These are phyloP conservation scores for Hylaeus anthracinus DNA, from an alignment of 1,140 invertebrate species.

Conservation along the genomic window DNA sequence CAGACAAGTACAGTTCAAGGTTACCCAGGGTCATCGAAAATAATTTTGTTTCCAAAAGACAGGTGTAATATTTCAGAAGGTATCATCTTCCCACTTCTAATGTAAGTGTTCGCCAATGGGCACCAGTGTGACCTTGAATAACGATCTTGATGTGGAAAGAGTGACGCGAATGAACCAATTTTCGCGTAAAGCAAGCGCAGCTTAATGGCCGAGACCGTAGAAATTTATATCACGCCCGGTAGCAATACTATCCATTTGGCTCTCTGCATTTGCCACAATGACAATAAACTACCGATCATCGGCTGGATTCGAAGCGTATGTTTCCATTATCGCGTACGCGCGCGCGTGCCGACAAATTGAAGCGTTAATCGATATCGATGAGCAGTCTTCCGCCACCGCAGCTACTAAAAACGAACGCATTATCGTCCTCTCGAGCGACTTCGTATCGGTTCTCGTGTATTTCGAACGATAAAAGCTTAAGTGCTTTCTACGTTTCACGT, in stretches of 20 bases:
- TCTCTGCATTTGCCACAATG: constrained; percentile 3
- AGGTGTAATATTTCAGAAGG: too few relatives aligned
- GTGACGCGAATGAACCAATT: too few relatives aligned
- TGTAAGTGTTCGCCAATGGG: too few relatives aligned
- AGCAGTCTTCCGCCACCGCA: background rate
- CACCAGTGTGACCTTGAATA: too few relatives aligned
- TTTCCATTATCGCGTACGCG: constrained; percentile 21
- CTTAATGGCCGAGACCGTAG: too few relatives aligned
- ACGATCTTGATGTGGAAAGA: too few relatives aligned
- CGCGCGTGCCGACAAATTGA: constrained; percentile 11
- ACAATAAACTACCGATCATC: constrained; percentile 35
- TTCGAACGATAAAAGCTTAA: background rate
- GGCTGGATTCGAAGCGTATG: constrained; percentile 4
- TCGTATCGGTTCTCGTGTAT: background rate
- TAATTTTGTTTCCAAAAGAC: too few relatives aligned
- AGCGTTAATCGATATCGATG: constrained; percentile 41
- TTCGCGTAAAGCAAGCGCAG: too few relatives aligned
- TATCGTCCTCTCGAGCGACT: background rate
- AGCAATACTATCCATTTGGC: constrained; percentile 12
- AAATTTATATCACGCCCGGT: background rate
- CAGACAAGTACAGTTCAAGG: too few relatives aligned
- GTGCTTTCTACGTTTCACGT: too few relatives aligned
- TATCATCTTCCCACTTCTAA: too few relatives aligned
- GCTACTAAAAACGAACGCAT: background rate
- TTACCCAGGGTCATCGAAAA: too few relatives aligned